phyloP scores from a whole-genome alignment of 2,888 invertebrate genomes.

The Zeuzera pyrina region DNA sequence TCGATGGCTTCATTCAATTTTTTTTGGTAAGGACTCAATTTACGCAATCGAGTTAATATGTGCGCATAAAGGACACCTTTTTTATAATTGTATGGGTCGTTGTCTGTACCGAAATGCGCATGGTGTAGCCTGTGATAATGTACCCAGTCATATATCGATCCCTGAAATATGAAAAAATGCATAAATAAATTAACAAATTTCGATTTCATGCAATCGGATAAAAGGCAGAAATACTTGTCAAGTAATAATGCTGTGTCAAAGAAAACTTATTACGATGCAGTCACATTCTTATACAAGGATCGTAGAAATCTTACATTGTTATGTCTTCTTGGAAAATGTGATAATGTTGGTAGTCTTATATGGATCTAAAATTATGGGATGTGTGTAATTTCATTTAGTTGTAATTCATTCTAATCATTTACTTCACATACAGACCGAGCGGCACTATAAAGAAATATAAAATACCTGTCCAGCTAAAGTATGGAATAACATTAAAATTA shows the following conservation, averaged over 20 bases:
- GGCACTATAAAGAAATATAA: neutral
- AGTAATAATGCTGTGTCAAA: too few species aligned
- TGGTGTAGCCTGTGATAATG: constrained; percentile 87
- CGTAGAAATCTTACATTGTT: too few species aligned
- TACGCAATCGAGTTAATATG: constrained; percentile 78
- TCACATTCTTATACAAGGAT: too few species aligned
- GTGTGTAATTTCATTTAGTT: too few species aligned
- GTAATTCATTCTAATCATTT: neutral
- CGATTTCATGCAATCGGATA: too few species aligned
- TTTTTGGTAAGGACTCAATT: constrained; percentile 77
- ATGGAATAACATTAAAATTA: constrained; percentile 87
- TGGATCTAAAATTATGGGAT: too few species aligned
- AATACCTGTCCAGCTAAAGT: constrained; percentile 91
- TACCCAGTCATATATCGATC: constrained; percentile 89
- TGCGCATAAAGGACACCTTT: constrained; percentile 89
- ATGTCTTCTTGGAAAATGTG: too few species aligned
- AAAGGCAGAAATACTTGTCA: too few species aligned
- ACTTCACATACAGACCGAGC: too few species aligned
- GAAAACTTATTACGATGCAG: too few species aligned
- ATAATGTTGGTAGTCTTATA: too few species aligned
- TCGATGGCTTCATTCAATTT: constrained; percentile 78
- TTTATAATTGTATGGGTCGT: constrained; percentile 85
- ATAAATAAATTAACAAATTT: too few species aligned
- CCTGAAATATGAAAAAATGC: constrained; percentile 77
- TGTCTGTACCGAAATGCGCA: constrained; percentile 80